phyloP scores from a whole-genome alignment of 64 coral and sea anemone species.

The Montipora sp. region DNA sequence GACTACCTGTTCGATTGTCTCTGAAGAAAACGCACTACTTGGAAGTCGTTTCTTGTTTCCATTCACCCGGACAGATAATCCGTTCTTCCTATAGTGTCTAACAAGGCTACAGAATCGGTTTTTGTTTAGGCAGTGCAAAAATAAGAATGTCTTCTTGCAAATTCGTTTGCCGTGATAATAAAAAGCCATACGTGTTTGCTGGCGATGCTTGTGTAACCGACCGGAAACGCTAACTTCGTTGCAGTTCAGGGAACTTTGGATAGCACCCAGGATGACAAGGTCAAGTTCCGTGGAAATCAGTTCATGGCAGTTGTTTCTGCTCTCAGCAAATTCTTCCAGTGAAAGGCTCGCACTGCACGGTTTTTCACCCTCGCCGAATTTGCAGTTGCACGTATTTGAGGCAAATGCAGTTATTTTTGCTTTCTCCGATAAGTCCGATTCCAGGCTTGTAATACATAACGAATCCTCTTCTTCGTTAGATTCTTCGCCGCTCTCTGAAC shows the following conservation, averaged over 20 bases:
- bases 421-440: conserved; percentile 12
- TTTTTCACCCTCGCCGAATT: neutral
- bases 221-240: conserved; percentile 36
- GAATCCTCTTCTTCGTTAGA: conserved; percentile 5
- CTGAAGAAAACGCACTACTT: conserved; percentile 21
- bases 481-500: neutral
- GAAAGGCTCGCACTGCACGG: neutral
- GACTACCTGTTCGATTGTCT: conserved; percentile 38
- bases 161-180: conserved; percentile 55
- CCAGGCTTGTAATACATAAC: neutral
- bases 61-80: conserved; percentile 42
- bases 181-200: conserved; percentile 44
- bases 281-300: conserved; percentile 14
- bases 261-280: conserved; percentile 28
- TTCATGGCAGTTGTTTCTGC: conserved; percentile 32
- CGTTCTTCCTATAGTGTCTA: conserved; percentile 57
- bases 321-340: neutral
- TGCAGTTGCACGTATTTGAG: neutral
- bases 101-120: conserved; percentile 48
- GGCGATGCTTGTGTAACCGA: conserved; percentile 38
- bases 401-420: neutral
- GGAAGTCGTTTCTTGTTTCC: conserved; percentile 62
- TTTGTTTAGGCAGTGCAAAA: conserved; percentile 31
- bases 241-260: conserved; percentile 48
- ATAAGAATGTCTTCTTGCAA: conserved; percentile 46